phyloP scores from a whole-genome alignment of 2,888 invertebrate species.

The Phaonia tiefii region DNA sequence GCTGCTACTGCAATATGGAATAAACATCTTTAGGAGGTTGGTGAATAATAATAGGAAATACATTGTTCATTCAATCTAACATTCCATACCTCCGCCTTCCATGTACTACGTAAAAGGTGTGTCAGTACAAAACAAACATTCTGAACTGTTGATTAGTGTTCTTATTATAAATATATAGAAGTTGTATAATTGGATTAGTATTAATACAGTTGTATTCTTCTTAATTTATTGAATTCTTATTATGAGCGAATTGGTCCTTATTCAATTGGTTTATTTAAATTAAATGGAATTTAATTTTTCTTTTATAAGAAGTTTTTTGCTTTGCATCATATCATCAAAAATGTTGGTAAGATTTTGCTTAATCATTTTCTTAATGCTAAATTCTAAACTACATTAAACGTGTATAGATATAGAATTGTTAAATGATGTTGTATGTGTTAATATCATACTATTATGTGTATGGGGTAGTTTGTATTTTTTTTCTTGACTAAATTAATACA shows the following conservation, averaged over 20 bases:
- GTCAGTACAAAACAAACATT: not conserved
- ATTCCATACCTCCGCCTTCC: too few species aligned
- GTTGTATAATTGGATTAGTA: conserved; percentile 44
- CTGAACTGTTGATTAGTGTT: conserved; percentile 51
- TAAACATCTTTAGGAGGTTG: too few species aligned
- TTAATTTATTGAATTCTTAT: conserved; percentile 42
- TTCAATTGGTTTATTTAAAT: conserved; percentile 52
- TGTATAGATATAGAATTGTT: not conserved
- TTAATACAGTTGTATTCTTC: conserved; percentile 13
- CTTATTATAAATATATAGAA: conserved; percentile 43
- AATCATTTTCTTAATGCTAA: conserved; percentile 31
- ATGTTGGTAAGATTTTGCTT: conserved; percentile 40
- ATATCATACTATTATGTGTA: conserved; percentile 12
- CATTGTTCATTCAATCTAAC: too few species aligned
- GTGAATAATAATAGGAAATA: too few species aligned
- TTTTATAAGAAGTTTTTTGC: conserved; percentile 62
- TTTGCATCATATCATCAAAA: conserved; percentile 51
- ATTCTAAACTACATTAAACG: conserved; percentile 30
- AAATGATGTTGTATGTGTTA: conserved; percentile 47
- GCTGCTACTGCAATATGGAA: too few species aligned
- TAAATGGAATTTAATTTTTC: conserved; percentile 64
- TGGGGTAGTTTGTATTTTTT: too few species aligned
- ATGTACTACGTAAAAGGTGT: too few species aligned
- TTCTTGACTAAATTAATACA: not conserved
- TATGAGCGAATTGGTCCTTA: conserved; percentile 69